Conservation (phyloP, 2,888 invertebrate genomes). For the Sphecodes monilicornis region DNA sequence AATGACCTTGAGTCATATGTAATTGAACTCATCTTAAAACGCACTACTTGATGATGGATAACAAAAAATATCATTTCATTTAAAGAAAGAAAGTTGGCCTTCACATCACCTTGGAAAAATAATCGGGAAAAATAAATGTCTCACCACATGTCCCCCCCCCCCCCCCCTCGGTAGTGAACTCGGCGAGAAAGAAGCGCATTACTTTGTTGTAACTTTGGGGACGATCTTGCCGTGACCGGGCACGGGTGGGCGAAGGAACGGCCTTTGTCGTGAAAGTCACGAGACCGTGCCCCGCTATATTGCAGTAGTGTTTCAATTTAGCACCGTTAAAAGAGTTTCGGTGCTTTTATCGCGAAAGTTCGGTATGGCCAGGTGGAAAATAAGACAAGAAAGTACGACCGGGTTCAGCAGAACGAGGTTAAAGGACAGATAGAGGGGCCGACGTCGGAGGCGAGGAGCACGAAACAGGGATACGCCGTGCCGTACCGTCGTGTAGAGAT, state of each 20-base stretch:
- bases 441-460: constrained; percentile 34
- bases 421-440: constrained; percentile 28
- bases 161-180: too few species aligned
- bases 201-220: not conserved
- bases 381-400: constrained; percentile 46
- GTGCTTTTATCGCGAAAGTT: constrained; percentile 75
- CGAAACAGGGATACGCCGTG: constrained; percentile 31
- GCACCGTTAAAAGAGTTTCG: constrained; percentile 72
- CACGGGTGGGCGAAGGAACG: not conserved
- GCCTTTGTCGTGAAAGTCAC: constrained; percentile 7
- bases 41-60: too few species aligned
- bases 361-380: constrained; percentile 53
- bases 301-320: constrained; percentile 75
- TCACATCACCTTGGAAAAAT: too few species aligned
- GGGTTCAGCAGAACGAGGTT: constrained; percentile 35
- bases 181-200: not conserved
- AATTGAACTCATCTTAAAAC: too few species aligned
- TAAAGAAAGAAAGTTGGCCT: too few species aligned
- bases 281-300: constrained; percentile 59
- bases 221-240: not conserved
- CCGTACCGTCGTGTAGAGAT: constrained; percentile 55
- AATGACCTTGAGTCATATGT: too few species aligned
- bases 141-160: too few species aligned
- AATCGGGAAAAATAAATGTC: too few species aligned
- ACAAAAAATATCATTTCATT: too few species aligned